Conservation (phyloP, 2,888 invertebrate species). For the Limnephilus marmoratus region DNA sequence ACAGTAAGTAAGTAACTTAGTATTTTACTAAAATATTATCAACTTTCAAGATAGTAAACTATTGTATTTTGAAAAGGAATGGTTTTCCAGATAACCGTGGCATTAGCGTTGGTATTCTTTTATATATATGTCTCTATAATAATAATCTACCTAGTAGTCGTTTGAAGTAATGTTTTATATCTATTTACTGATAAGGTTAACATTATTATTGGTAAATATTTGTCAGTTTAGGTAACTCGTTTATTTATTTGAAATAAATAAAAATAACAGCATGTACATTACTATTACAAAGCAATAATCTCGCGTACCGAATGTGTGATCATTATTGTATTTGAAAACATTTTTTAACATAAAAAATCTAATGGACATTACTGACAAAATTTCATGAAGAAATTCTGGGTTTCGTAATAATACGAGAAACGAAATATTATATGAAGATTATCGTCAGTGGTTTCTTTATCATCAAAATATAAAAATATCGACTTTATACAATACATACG, state of each 20-base stretch:
- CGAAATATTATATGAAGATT: background rate
- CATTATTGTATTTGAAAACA: background rate
- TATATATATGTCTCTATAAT: background rate
- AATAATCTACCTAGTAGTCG: background rate
- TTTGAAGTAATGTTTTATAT: too few relatives aligned
- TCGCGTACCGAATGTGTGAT: background rate
- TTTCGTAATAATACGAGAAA: background rate
- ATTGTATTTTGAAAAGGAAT: background rate
- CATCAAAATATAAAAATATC: background rate
- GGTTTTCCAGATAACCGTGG: background rate
- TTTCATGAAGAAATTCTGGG: background rate
- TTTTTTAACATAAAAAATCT: background rate
- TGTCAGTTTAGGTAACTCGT: background rate
- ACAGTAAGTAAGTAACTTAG: too few relatives aligned
- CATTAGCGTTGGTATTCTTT: background rate
- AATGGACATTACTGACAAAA: background rate
- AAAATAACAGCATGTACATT: background rate
- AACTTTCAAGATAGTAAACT: background rate
- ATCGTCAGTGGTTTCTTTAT: background rate
- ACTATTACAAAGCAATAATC: background rate
- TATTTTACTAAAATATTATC: too few relatives aligned
- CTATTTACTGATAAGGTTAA: background rate
- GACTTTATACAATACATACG: background rate
- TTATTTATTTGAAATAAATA: background rate
- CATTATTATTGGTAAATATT: background rate